Evolutionary conservation across 2,797 vertebrate genomes (phyloP).

Genomic region (Rousettus madagascariensis): DNA sequence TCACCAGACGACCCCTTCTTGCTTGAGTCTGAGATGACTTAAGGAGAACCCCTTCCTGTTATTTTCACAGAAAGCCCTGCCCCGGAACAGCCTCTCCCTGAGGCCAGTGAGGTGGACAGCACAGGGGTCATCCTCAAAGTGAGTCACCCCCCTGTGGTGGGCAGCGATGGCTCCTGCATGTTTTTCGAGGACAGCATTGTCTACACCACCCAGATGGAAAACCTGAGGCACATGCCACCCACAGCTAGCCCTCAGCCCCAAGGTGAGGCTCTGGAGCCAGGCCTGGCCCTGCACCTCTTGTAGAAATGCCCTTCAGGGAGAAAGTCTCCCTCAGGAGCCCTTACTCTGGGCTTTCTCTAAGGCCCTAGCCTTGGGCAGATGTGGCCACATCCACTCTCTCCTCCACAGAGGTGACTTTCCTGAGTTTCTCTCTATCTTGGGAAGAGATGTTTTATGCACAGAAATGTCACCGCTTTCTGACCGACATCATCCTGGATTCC

Average conservation of each 20-base stretch:
- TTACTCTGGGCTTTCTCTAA: background rate
- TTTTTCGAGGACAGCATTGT: conserved; percentile 80
- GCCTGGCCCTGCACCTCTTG: background rate
- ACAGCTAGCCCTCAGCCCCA: background rate
- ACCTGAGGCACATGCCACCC: background rate
- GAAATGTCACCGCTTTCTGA: conserved; percentile 83
- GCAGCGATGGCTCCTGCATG: conserved; percentile 73
- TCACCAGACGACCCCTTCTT: background rate
- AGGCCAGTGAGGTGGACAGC: conserved; percentile 43
- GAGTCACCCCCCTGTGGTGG: conserved; percentile 75
- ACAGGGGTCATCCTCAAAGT: conserved; percentile 78
- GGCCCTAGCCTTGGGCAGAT: background rate
- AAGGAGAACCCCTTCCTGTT: background rate
- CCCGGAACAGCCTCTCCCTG: conserved; percentile 59
- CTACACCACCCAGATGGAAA: conserved; percentile 68
- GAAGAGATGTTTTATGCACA: conserved; percentile 83
- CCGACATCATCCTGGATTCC: conserved; percentile 82
- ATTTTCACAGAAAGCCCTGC: conserved; percentile 63
- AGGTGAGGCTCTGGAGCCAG: conserved; percentile 66
- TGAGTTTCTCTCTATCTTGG: conserved; percentile 80
- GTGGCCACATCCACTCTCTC: background rate
- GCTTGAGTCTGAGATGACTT: background rate
- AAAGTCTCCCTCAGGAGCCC: background rate
- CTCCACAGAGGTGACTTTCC: conserved; percentile 80
- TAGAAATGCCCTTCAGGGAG: background rate